A percentile compares a stretch with the other conserved stretches of the same genome.
Conservation (phyloP, 2,113 vertebrate species). For the Lepidothrix coronata region DNA sequence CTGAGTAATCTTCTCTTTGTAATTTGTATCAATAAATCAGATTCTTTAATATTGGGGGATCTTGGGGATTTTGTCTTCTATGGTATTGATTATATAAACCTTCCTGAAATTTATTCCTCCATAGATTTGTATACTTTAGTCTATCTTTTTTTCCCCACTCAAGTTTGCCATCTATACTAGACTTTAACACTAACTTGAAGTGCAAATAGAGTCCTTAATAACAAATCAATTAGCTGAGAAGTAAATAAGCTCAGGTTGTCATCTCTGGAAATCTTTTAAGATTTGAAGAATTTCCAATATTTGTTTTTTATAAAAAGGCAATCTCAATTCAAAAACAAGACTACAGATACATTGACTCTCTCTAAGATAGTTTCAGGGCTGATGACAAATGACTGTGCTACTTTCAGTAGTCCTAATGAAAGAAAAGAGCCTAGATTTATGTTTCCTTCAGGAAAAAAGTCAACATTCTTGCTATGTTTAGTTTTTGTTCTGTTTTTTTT, state of each 20-base stretch:
- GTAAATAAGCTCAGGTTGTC: background rate
- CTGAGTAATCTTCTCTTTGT: background rate
- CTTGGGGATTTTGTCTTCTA: background rate
- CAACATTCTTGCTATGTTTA: background rate
- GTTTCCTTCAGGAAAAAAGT: background rate
- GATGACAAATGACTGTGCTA: background rate
- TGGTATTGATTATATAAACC: background rate
- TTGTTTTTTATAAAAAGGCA: background rate
- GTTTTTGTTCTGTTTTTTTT: too few relatives aligned
- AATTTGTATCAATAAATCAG: background rate
- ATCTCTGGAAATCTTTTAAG: background rate
- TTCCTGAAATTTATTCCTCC: background rate
- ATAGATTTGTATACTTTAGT: background rate
- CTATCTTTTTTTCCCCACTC: background rate
- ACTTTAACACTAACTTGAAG: background rate
- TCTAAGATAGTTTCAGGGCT: background rate
- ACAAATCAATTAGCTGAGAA: background rate
- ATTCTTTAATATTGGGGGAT: rapidly evolving
- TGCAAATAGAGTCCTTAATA: background rate
- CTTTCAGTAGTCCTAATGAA: background rate
- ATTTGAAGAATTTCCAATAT: background rate
- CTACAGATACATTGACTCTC: background rate
- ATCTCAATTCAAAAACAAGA: background rate
- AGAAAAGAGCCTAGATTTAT: background rate
- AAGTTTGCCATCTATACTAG: background rate